Percentiles rank a stretch among this genome's conserved stretches.
Conservation (phyloP, 2,797 vertebrate genomes). For the Gouania willdenowi region DNA sequence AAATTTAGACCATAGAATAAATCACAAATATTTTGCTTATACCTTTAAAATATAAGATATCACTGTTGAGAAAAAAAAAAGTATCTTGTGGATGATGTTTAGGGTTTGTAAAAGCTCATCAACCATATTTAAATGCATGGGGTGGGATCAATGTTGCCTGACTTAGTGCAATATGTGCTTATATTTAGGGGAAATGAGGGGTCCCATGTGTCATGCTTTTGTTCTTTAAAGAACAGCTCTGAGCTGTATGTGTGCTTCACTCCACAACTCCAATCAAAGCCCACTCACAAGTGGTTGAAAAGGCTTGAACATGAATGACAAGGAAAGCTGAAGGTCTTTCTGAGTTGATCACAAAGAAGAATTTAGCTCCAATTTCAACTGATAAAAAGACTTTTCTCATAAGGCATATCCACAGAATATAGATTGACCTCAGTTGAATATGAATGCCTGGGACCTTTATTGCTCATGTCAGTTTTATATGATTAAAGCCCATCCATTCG, state of each 20-base stretch:
- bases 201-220: constrained; percentile 23
- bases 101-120: too few relatives aligned
- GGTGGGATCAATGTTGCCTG: too few relatives aligned
- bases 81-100: too few relatives aligned
- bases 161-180: too few relatives aligned
- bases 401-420: constrained; percentile 21
- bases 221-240: constrained; percentile 28
- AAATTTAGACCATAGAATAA: too few relatives aligned
- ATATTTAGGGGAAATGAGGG: too few relatives aligned
- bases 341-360: constrained; percentile 44
- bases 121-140: too few relatives aligned
- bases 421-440: constrained; percentile 20
- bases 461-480: constrained; percentile 14
- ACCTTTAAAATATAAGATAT: too few relatives aligned
- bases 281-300: constrained; percentile 19
- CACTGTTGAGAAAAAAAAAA: too few relatives aligned
- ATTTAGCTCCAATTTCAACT: constrained; percentile 27
- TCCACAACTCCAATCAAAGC: constrained; percentile 29
- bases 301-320: constrained; percentile 32
- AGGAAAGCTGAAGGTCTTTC: constrained; percentile 17
- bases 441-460: constrained; percentile 15
- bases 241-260: constrained; percentile 19
- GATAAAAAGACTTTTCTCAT: constrained; percentile 25
- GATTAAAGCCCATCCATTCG: constrained; percentile 21
- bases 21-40: too few relatives aligned